Conservation (phyloP, 2,113 vertebrate species). For the Todiramphus chloris region DNA sequence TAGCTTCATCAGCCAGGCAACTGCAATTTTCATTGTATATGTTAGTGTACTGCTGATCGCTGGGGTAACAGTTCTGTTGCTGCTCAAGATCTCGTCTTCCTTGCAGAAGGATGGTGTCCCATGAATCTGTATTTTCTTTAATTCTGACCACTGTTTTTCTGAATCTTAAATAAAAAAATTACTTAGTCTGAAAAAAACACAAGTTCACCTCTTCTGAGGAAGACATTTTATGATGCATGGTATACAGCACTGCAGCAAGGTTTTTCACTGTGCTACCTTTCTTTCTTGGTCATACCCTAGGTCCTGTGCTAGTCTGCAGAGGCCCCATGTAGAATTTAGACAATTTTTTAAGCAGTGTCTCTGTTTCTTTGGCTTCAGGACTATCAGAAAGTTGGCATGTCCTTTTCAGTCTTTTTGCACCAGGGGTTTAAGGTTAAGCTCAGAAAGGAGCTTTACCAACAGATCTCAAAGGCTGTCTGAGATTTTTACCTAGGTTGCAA, state of each 20-base stretch:
- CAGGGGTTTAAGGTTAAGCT: neutral
- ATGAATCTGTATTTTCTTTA: neutral
- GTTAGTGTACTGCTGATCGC: neutral
- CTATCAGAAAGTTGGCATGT: neutral
- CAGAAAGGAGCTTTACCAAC: neutral
- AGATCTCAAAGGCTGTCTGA: neutral
- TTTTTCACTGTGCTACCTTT: neutral
- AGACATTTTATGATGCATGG: neutral
- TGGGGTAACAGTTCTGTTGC: neutral
- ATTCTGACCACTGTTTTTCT: neutral
- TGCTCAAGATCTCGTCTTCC: neutral
- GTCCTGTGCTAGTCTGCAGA: neutral
- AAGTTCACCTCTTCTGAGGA: neutral
- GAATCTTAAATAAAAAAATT: neutral
- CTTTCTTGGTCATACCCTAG: neutral
- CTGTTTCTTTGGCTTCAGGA: neutral
- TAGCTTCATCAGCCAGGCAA: neutral
- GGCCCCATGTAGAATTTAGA: neutral
- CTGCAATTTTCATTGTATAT: neutral
- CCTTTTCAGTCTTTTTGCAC: neutral
- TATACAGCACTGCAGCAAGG: neutral
- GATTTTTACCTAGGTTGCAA: neutral
- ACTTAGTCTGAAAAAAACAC: neutral
- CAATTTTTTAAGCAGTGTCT: neutral
- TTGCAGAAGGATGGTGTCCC: neutral